Conservation (phyloP, 2,888 invertebrate genomes). For the Chrysotoxum bicinctum region DNA sequence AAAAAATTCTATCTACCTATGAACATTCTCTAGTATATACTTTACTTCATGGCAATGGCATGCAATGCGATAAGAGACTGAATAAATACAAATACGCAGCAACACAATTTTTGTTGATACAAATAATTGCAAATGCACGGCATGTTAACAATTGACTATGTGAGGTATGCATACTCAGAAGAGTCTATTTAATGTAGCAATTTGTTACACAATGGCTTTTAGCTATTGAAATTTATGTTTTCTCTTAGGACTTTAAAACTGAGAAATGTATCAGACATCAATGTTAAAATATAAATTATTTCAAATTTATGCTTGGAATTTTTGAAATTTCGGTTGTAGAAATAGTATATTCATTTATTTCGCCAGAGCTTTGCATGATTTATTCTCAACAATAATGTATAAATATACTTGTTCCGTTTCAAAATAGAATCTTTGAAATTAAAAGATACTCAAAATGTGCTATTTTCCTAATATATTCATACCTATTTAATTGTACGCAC, state of each 20-base stretch:
- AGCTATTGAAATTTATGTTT: not conserved
- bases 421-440: too few relatives aligned
- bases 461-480: too few relatives aligned
- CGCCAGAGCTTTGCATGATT: too few relatives aligned
- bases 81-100: slow-evolving; percentile 43
- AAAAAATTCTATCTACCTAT: slow-evolving; percentile 13
- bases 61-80: slow-evolving; percentile 35
- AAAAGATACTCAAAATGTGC: too few relatives aligned
- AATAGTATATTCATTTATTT: not conserved
- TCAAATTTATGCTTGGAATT: not conserved
- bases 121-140: slow-evolving; percentile 27
- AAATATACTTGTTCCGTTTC: too few relatives aligned
- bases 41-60: slow-evolving; percentile 24
- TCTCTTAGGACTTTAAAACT: not conserved
- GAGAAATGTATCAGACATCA: not conserved
- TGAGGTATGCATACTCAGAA: slow-evolving; percentile 7
- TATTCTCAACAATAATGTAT: too few relatives aligned
- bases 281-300: not conserved
- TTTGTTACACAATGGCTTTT: not conserved
- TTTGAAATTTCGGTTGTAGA: too few relatives aligned
- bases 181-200: slow-evolving; percentile 23
- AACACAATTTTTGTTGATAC: slow-evolving; percentile 32
- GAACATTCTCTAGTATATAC: slow-evolving; percentile 10
- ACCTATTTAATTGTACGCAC: too few relatives aligned
- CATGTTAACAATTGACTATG: slow-evolving; percentile 15